phyloP scores from a whole-genome alignment of 2,797 vertebrate genomes.

The Molossus molossus region DNA sequence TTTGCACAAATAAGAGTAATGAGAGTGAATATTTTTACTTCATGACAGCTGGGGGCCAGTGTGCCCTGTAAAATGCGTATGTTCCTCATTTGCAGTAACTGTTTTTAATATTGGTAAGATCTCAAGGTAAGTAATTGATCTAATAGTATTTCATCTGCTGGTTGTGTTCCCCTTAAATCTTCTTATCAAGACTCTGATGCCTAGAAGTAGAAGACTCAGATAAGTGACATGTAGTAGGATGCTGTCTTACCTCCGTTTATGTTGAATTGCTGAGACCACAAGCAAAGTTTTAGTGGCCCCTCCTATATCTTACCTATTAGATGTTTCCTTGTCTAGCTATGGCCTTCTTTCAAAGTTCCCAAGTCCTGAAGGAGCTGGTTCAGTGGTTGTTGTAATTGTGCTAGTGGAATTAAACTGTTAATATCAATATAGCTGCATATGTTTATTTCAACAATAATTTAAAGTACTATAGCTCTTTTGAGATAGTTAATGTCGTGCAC shows the following conservation, averaged over 20 bases:
- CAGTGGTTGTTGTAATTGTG: background rate
- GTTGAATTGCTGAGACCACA: background rate
- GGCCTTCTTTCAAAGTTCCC: background rate
- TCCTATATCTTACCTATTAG: background rate
- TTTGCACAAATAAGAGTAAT: background rate
- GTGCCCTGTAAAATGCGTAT: background rate
- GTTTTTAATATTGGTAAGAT: background rate
- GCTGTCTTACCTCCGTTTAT: background rate
- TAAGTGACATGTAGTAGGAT: background rate
- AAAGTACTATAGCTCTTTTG: conserved; percentile 42
- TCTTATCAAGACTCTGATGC: background rate
- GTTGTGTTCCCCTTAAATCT: background rate
- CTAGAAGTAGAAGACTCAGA: background rate
- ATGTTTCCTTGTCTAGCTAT: background rate
- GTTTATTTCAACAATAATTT: conserved; percentile 60
- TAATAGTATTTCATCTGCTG: background rate
- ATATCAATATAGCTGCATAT: conserved; percentile 45
- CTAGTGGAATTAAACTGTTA: conserved; percentile 30
- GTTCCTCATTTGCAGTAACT: background rate
- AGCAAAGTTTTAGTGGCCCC: background rate
- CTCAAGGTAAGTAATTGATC: background rate
- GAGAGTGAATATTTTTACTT: background rate
- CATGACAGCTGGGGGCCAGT: background rate
- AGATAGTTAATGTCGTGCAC: conserved; percentile 23
- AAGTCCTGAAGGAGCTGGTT: conserved; percentile 14